A percentile compares a stretch with the other conserved stretches of the same genome.
phyloP scores from a whole-genome alignment of 2,797 vertebrate genomes.

The Ceyx erithaca region DNA sequence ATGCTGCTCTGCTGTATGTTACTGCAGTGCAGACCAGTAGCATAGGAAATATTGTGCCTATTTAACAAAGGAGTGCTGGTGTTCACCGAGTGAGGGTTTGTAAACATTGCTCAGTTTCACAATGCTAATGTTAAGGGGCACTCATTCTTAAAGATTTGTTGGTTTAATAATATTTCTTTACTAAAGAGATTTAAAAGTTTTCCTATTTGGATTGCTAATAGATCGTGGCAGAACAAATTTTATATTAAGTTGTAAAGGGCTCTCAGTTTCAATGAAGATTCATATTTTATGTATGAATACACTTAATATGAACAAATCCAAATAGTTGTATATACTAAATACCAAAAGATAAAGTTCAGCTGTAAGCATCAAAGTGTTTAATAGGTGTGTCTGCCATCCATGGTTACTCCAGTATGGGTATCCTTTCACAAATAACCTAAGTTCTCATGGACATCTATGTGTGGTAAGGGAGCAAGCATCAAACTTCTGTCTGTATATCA shows the following conservation, averaged over 20 bases:
- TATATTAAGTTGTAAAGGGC: neutral
- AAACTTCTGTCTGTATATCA: neutral
- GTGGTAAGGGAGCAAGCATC: neutral
- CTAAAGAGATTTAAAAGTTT: neutral
- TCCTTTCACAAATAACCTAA: neutral
- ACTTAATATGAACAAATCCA: neutral
- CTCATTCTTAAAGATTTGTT: neutral
- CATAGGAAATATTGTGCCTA: neutral
- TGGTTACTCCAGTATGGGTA: neutral
- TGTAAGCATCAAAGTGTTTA: neutral
- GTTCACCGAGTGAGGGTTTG: neutral
- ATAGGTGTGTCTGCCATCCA: neutral
- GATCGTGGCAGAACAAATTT: neutral
- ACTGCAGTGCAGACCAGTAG: neutral
- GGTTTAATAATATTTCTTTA: neutral
- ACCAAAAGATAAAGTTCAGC: neutral
- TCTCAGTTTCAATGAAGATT: neutral
- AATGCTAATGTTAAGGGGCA: neutral
- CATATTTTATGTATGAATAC: neutral
- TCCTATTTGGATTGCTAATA: neutral
- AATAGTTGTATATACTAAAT: neutral
- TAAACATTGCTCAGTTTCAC: accelerated
- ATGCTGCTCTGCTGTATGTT: neutral
- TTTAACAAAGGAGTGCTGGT: neutral
- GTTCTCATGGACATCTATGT: neutral